Percentiles rank a stretch among this genome's conserved stretches.
These are phyloP conservation scores for Celastrina argiolus DNA, from an alignment of 2,888 invertebrate genomes.

Conservation along the genomic window DNA sequence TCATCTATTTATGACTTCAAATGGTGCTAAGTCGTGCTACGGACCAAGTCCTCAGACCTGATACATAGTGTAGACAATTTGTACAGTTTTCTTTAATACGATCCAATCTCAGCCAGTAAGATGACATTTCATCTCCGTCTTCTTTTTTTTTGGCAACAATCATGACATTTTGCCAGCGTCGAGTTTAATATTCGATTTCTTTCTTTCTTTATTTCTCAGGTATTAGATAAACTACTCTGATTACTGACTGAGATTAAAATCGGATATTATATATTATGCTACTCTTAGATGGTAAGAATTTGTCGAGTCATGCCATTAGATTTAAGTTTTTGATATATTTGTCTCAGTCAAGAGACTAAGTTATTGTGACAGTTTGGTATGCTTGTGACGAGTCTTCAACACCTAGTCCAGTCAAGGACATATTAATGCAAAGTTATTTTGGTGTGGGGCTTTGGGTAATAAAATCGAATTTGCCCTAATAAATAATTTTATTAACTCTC, in stretches of 20 bases:
- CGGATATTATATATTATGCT: constrained; percentile 42
- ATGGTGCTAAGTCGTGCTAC: constrained; percentile 75
- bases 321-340: constrained; percentile 46
- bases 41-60: constrained; percentile 66
- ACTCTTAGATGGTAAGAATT: constrained; percentile 53
- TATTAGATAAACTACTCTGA: background rate
- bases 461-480: too few relatives aligned
- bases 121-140: background rate
- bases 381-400: background rate
- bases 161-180: background rate
- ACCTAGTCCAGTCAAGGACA: background rate
- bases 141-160: background rate
- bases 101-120: constrained; percentile 14
- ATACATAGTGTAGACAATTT: constrained; percentile 49
- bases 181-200: background rate
- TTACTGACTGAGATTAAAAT: background rate
- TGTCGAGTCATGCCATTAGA: constrained; percentile 75
- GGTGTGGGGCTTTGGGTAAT: too few relatives aligned
- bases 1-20: too few relatives aligned
- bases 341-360: constrained; percentile 22
- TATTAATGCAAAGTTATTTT: too few relatives aligned
- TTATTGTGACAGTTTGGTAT: too few relatives aligned
- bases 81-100: constrained; percentile 49
- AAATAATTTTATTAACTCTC: too few relatives aligned
- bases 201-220: background rate